Base-by-base conservation (phyloP, 1,140 invertebrate genomes). In the Neodiprion virginianus region DNA sequence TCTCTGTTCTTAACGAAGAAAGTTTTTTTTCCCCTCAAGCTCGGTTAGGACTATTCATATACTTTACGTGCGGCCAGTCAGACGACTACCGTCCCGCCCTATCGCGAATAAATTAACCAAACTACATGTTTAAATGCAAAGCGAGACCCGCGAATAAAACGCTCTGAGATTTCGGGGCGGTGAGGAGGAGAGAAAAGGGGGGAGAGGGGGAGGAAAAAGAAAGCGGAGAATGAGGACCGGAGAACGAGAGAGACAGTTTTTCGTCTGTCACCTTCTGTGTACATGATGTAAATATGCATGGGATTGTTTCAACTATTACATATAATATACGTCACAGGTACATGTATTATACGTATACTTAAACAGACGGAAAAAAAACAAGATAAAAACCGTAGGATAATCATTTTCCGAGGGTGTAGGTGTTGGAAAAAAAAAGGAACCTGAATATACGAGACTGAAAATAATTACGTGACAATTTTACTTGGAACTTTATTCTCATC, bases 121-220 rank as follows among this genome's bases (percentile, higher is more conserved):
- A 73, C 76, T 72, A 77, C 76, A 77, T 75, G 73, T 75, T 78
- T 77, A 77, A 78, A 78, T 77, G 76, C 77, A 78, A 78, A 78
- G 76, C 68, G 14, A 75, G 71, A 12, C 47, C 50, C n/a, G 67
- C 23, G 72, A 78, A 74, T 40, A 40, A 40, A 40, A 40, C 28
- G 28, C 28, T 40, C 5, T 40, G 5, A 40, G 5, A 40, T 40
- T 40, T 40, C 28, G 28, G 28, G 2, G 5, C 2, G 28, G 28
- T 3, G 28, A 5, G 28, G 28, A 0, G 5, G 28, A 5, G 28
- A 0, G 28, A 40, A 40, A 3, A 0, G 28, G 28, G 28, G 28
- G 28, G 28, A 5, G 28, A 5, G 28, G 28, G 28, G 28, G 1
- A 5, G 28, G 67, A 47, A 66, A 65, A 53, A 61, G 65, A 69